These are phyloP conservation scores for Zapus hudsonius DNA, from an alignment of 2,113 vertebrate genomes.

Conservation along the genomic window DNA sequence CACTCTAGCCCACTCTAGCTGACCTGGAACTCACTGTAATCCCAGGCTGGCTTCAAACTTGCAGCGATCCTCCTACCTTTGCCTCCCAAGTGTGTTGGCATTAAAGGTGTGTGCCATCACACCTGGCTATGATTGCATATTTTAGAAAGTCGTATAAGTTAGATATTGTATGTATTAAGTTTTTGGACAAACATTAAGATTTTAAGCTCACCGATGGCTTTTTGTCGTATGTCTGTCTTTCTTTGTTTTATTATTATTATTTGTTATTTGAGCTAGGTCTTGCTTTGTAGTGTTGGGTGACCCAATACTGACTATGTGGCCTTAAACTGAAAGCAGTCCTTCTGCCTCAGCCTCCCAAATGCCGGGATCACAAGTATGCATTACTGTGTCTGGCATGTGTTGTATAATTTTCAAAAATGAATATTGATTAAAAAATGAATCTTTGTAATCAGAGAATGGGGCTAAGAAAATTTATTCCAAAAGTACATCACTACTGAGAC, in stretches of 20 bases:
- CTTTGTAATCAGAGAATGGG: neutral
- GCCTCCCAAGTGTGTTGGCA: too few species aligned
- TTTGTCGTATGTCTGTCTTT: neutral
- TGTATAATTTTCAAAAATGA: neutral
- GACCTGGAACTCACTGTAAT: too few species aligned
- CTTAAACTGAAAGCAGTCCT: neutral
- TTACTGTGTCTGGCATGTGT: accelerated
- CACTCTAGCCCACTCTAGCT: too few species aligned
- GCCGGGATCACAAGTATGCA: neutral
- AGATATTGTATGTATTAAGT: neutral
- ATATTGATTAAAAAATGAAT: neutral
- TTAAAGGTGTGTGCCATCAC: too few species aligned
- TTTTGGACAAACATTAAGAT: constrained; percentile 5
- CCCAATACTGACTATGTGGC: neutral
- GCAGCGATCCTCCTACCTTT: too few species aligned
- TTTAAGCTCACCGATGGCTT: neutral
- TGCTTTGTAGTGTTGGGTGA: neutral
- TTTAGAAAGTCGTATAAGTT: constrained; percentile 18
- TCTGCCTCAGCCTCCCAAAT: neutral
- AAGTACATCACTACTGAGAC: neutral
- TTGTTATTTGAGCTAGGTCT: neutral
- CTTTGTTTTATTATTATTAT: neutral
- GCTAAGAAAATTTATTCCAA: neutral
- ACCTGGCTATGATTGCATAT: neutral
- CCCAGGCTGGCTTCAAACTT: too few species aligned